phyloP scores from a whole-genome alignment of 2,113 vertebrate species.

The Scomber japonicus region DNA sequence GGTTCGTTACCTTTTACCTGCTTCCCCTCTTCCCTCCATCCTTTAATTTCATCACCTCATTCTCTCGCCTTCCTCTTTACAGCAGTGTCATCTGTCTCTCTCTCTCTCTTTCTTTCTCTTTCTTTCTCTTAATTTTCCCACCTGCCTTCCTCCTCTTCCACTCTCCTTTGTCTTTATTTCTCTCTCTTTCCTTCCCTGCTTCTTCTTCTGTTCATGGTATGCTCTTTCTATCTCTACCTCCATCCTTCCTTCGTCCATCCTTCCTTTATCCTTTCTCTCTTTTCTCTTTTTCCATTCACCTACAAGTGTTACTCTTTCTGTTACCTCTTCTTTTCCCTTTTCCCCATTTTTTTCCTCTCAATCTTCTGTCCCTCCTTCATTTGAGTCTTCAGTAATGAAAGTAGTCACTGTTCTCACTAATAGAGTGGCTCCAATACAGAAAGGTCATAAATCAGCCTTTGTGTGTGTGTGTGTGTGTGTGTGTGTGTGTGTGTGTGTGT shows the following conservation, averaged over 20 bases:
- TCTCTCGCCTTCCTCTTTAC: not conserved
- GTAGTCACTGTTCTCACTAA: constrained; percentile 46
- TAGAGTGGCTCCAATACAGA: constrained; percentile 37
- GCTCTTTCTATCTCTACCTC: too few relatives aligned
- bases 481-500: constrained; percentile 30
- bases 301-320: too few relatives aligned
- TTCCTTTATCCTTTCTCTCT: not conserved
- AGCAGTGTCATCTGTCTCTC: not conserved
- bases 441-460: constrained; percentile 58
- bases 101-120: not conserved
- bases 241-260: not conserved
- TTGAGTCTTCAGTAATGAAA: constrained; percentile 47
- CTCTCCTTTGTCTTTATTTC: not conserved
- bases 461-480: constrained; percentile 4
- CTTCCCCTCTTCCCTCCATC: constrained; percentile 45
- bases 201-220: too few relatives aligned
- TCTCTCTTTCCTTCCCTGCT: too few relatives aligned
- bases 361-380: constrained; percentile 8
- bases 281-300: not conserved
- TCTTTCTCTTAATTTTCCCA: not conserved
- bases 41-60: constrained; percentile 14
- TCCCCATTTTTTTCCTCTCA: not conserved
- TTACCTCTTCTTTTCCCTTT: not conserved
- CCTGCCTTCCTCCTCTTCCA: not conserved
- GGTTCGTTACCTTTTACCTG: constrained; percentile 55